These are phyloP conservation scores for Cancer borealis DNA, from an alignment of 2,888 invertebrate species.

Conservation along the genomic window DNA sequence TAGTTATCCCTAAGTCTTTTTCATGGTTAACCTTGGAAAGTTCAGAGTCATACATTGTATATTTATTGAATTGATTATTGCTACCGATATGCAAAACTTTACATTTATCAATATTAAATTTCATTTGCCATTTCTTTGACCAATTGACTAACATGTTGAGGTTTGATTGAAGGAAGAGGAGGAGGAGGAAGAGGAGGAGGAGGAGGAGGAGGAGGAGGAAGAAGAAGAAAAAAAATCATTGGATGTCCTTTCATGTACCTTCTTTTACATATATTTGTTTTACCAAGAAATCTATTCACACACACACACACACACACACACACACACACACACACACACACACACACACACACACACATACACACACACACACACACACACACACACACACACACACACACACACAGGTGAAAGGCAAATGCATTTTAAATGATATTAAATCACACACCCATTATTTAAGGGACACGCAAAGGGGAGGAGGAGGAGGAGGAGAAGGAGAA, in stretches of 20 bases:
- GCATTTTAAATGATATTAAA: background rate
- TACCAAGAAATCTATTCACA: background rate
- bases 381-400: constrained; percentile 34
- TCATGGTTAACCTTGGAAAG: no score
- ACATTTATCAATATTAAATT: no score
- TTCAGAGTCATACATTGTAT: no score
- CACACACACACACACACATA: constrained; percentile 28
- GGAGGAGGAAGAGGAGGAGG: background rate
- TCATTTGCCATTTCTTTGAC: no score
- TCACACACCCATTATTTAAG: background rate
- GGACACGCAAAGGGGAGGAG: background rate
- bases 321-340: constrained; percentile 29
- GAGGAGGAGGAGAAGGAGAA: background rate
- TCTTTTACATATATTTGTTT: background rate
- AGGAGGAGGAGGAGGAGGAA: background rate
- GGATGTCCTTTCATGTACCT: background rate
- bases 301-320: constrained; percentile 1
- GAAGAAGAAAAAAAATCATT: background rate
- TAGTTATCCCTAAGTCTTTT: no score
- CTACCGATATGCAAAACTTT: no score
- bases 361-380: constrained; percentile 34
- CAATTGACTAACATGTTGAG: background rate
- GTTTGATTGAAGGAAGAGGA: no score
- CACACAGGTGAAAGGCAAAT: constrained; percentile 11
- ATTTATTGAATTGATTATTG: no score